Base-by-base conservation (phyloP, 2,888 invertebrate genomes). In the Actias luna region DNA sequence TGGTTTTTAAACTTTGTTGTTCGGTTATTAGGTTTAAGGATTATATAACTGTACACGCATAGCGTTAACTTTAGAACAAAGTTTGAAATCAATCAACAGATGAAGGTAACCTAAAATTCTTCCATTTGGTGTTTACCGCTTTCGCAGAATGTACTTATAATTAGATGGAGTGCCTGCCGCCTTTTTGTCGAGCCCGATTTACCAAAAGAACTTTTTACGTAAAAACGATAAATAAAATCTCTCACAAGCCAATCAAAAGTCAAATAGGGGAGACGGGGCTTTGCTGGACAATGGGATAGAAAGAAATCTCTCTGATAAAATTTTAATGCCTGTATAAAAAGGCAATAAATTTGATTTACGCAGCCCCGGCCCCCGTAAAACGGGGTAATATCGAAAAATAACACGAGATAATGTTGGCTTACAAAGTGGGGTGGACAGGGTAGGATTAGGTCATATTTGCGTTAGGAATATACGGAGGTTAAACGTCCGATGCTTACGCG, bases 301-400 rank as follows among this genome's bases (percentile, higher is more conserved):
- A 86, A 88, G 86, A 90, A 91, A 89, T 88, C 86, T 84, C 80
- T 72, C 85, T 86, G 91, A 92, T 92, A 92, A 92, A 90, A 91
- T 87, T 89, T 89, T 90, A 90, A 92, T 92, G 88, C 85, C 80
- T 83, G 87, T 88, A 92, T 92, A 92, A 92, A 92, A 92, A 84
- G 86, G 88, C 87, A 76, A 91, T 92, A 92, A 92, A 91, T 90
- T 90, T 92, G 92, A 92, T 92, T 92, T 92, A 92, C 86, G 89
- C 75, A 79, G 79, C 85, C 85, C 82, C 76, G 77, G 75, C 76
- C 86, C 85, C 82, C 77, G 84, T 83, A 84, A 86, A 89, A 88
- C 82, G 85, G 89, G 88, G 92, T 91, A 89, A 92, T 91, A 90
- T 89, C 88, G 88, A 84, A 87, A 89, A 88, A 90, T 89, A 89